These are phyloP conservation scores for Balanococcus diminutus DNA, from an alignment of 2,888 invertebrate species.

Conservation along the genomic window DNA sequence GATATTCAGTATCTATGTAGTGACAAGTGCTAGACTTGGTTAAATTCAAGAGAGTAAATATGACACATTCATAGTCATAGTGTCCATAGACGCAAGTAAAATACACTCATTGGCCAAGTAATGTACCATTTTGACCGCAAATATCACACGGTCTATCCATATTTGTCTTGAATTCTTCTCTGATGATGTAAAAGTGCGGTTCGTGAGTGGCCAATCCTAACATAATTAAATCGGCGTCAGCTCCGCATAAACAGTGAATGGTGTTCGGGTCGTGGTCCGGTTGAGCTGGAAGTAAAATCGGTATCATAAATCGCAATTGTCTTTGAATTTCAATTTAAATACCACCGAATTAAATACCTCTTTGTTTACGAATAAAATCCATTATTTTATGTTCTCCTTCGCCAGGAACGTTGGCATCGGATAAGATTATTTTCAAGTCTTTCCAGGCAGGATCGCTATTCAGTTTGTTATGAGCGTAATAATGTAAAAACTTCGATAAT, in stretches of 20 bases:
- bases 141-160: slow-evolving; percentile 94
- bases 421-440: slow-evolving; percentile 91
- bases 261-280: slow-evolving; percentile 98
- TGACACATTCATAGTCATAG: too few species aligned
- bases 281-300: slow-evolving; percentile 67
- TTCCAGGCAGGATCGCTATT: slow-evolving; percentile 96
- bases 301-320: not conserved
- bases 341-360: slow-evolving; percentile 66
- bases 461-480: slow-evolving; percentile 86
- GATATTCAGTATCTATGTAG: too few species aligned
- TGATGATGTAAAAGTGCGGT: slow-evolving; percentile 96
- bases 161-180: slow-evolving; percentile 98
- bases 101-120: too few species aligned
- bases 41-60: too few species aligned
- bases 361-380: slow-evolving; percentile 96
- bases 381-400: slow-evolving; percentile 99
- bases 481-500: slow-evolving; percentile 77
- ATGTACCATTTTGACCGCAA: slow-evolving; percentile 78
- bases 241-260: slow-evolving; percentile 95
- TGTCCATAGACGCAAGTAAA: too few species aligned
- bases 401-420: slow-evolving; percentile 97
- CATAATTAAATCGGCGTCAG: slow-evolving; percentile 98
- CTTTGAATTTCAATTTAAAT: not conserved
- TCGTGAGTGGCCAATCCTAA: slow-evolving; percentile 98
- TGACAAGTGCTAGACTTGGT: too few species aligned